phyloP scores from a whole-genome alignment of 2,888 invertebrate genomes.

The Hypercompe scribonia region DNA sequence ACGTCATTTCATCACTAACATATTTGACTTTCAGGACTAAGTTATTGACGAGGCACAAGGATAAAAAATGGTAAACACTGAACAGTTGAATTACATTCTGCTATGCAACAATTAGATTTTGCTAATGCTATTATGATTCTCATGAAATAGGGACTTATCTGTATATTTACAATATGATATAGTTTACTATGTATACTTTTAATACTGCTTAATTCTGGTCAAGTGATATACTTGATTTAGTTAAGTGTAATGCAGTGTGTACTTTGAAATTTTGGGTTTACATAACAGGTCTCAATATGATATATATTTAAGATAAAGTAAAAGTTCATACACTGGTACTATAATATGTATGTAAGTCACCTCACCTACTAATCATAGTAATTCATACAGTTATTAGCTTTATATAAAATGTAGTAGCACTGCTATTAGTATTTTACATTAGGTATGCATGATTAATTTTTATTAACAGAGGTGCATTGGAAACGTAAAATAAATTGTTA shows the following conservation, averaged over 20 bases:
- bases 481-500: constrained; percentile 19
- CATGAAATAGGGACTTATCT: constrained; percentile 43
- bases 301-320: constrained; percentile 1
- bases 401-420: constrained; percentile 29
- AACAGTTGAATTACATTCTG: constrained; percentile 65
- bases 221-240: constrained; percentile 24
- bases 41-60: constrained; percentile 94
- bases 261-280: constrained; percentile 43
- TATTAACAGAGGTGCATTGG: constrained; percentile 24
- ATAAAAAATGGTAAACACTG: constrained; percentile 92
- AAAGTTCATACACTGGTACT: constrained; percentile 10
- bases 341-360: constrained; percentile 24
- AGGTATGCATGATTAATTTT: constrained; percentile 34
- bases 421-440: constrained; percentile 26
- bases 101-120: constrained; percentile 72
- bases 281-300: not conserved
- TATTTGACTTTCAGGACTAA: constrained; percentile 93
- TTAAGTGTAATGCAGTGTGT: constrained; percentile 45
- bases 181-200: constrained; percentile 28
- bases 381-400: constrained; percentile 29
- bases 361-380: constrained; percentile 35
- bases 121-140: constrained; percentile 64
- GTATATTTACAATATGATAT: constrained; percentile 28
- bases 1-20: constrained; percentile 84
- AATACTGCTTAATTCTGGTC: constrained; percentile 32